Conservation (phyloP, 53 echinoderm and acorn worm genomes). For the Temnopleurus reevesii region DNA sequence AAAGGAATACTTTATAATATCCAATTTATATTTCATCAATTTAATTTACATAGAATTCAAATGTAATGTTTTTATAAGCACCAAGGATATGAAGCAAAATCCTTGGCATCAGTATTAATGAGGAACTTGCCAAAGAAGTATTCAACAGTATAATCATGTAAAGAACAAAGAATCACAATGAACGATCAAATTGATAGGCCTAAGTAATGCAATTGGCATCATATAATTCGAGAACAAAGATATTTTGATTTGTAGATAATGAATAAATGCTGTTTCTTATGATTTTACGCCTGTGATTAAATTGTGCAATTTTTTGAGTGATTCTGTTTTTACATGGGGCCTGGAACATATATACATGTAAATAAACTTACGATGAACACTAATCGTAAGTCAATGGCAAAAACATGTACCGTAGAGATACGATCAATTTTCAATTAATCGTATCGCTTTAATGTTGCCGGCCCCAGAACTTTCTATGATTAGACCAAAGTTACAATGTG, state of each 20-base stretch:
- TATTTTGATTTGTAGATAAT: constrained; percentile 13
- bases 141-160: neutral
- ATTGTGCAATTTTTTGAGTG: neutral
- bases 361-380: too few species aligned
- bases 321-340: too few species aligned
- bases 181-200: neutral
- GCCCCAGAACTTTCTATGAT: too few species aligned
- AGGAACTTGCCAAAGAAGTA: neutral
- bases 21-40: too few species aligned
- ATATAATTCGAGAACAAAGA: neutral
- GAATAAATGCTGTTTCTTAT: constrained; percentile 22
- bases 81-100: neutral
- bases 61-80: neutral
- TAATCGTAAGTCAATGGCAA: too few species aligned
- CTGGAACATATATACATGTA: too few species aligned
- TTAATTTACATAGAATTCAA: too few species aligned
- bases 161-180: neutral
- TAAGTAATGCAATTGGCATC: neutral
- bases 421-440: too few species aligned
- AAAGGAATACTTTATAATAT: too few species aligned
- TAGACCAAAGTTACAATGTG: too few species aligned
- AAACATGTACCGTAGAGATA: too few species aligned
- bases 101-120: neutral
- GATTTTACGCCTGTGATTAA: constrained; percentile 6
- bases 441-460: too few species aligned